phyloP scores from a whole-genome alignment of 2,888 invertebrate genomes.

The Drosophila eohydei region DNA sequence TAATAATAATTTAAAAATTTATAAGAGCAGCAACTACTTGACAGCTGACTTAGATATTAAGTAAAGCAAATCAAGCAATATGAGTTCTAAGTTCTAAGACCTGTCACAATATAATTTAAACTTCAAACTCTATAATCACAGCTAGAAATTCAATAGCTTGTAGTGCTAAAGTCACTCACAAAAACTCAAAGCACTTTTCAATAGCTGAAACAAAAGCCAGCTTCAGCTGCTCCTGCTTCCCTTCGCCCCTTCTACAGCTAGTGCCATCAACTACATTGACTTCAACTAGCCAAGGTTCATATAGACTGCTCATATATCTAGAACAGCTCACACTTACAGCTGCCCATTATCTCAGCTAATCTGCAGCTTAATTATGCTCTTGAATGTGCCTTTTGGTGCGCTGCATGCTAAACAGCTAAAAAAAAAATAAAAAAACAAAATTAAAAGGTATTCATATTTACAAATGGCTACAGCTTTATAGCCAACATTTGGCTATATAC shows the following conservation, averaged over 20 bases:
- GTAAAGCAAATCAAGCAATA: too few species aligned
- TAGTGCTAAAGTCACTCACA: not conserved
- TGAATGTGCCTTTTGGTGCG: slow-evolving; percentile 31
- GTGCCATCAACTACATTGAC: not conserved
- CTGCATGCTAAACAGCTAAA: slow-evolving; percentile 21
- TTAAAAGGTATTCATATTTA: slow-evolving; percentile 42
- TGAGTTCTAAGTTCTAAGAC: too few species aligned
- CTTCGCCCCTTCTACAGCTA: not conserved
- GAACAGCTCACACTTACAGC: slow-evolving; percentile 8
- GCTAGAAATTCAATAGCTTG: not conserved
- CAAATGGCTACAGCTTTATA: slow-evolving; percentile 50
- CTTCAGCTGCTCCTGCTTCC: not conserved
- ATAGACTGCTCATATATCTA: not conserved
- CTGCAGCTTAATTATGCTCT: slow-evolving; percentile 36
- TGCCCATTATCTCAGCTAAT: slow-evolving; percentile 32
- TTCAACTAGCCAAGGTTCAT: not conserved
- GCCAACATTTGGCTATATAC: slow-evolving; percentile 45
- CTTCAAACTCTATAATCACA: too few species aligned
- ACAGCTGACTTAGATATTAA: too few species aligned
- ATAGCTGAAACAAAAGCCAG: not conserved
- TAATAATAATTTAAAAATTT: not conserved
- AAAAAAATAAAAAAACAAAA: not conserved
- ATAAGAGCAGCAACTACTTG: too few species aligned
- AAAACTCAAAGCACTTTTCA: not conserved
- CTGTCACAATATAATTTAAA: too few species aligned